phyloP scores from a whole-genome alignment of 2,888 invertebrate genomes.

The Perdita meconis region DNA sequence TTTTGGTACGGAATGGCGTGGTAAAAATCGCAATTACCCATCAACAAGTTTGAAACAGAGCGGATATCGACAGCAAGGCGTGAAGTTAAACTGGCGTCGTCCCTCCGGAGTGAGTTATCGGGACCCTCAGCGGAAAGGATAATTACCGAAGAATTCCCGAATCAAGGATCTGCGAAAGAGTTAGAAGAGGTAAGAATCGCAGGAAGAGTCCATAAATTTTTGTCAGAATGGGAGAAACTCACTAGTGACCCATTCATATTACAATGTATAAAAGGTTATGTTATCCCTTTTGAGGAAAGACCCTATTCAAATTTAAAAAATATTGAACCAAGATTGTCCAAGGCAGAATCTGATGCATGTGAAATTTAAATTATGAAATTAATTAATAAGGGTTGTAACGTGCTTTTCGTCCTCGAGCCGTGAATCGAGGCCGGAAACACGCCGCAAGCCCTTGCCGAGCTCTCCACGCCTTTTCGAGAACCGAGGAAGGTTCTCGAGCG shows the following conservation, averaged over 20 bases:
- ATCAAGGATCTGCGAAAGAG: conserved; percentile 2
- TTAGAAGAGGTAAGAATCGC: conserved; percentile 4
- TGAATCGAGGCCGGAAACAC: no score
- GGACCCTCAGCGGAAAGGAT: conserved; percentile 4
- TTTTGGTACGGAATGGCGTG: no score
- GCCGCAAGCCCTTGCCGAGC: no score
- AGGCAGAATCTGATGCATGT: background rate
- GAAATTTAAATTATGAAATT: conserved; percentile 1
- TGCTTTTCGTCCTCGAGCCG: no score
- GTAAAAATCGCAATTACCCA: no score
- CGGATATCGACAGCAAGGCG: background rate
- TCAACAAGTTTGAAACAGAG: no score
- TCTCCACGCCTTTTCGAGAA: no score
- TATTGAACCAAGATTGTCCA: background rate
- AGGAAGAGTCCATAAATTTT: background rate
- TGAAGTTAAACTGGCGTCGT: conserved; percentile 10
- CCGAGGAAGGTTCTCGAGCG: no score
- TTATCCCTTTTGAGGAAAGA: background rate
- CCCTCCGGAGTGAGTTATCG: background rate
- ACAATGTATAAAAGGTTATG: background rate
- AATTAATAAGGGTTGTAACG: no score
- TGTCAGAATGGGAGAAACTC: background rate
- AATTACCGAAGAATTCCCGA: background rate
- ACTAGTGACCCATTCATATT: conserved; percentile 7
- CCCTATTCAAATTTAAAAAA: background rate